A percentile compares a stretch with the other conserved stretches of the same genome.
Conservation (phyloP, 2,113 vertebrate species). For the Alexandromys fortis region DNA sequence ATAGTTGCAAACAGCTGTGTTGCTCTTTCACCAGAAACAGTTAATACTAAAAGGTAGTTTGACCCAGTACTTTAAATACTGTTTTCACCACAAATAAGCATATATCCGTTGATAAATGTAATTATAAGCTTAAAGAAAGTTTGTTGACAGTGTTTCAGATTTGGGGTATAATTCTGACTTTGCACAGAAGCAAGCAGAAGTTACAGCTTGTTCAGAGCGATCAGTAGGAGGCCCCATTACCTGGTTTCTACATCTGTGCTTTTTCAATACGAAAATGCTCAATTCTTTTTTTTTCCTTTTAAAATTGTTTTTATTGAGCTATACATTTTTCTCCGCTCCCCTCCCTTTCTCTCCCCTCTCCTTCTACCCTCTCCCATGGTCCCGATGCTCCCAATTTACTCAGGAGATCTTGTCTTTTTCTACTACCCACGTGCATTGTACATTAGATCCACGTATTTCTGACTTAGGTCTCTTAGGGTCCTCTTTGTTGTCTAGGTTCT, state of each 20-base stretch:
- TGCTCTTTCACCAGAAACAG: neutral
- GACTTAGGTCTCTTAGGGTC: no score
- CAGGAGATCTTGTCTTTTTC: no score
- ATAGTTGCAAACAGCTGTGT: neutral
- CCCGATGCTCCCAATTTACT: no score
- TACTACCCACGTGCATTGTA: no score
- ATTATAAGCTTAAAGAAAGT: neutral
- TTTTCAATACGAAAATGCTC: neutral
- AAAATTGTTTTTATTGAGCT: no score
- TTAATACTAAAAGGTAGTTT: slow-evolving; percentile 8
- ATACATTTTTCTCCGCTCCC: no score
- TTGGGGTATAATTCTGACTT: neutral
- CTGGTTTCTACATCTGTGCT: neutral
- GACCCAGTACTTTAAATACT: neutral
- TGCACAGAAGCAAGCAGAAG: neutral
- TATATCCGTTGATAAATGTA: neutral
- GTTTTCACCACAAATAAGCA: slow-evolving; percentile 22
- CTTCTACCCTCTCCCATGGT: no score
- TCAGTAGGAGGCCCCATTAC: neutral
- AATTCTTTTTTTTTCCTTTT: neutral
- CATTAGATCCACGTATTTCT: no score
- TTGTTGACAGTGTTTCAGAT: slow-evolving; percentile 11
- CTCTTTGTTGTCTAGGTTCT: no score
- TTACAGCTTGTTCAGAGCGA: slow-evolving; percentile 13
- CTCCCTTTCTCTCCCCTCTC: no score